These are phyloP conservation scores for Capricornis sumatraensis DNA, from an alignment of 2,113 vertebrate species.

Conservation along the genomic window DNA sequence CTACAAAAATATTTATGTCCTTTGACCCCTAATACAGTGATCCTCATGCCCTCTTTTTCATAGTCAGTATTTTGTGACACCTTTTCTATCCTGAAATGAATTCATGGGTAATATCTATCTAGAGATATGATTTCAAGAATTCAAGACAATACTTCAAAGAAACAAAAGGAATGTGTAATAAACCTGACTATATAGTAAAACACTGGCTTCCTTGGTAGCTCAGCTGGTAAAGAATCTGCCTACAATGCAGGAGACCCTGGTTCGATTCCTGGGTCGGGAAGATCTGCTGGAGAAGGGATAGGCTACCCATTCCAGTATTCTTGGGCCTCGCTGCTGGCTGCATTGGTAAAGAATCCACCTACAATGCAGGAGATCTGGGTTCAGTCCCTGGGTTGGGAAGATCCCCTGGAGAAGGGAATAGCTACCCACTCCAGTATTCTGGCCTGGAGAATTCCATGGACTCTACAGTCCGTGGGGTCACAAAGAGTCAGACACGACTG, in stretches of 20 bases:
- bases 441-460: not conserved
- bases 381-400: not conserved
- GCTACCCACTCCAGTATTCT: not conserved
- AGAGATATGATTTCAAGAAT: not conserved
- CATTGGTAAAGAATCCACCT: not conserved
- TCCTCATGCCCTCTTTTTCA: not conserved
- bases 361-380: not conserved
- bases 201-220: not conserved
- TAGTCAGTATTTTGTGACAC: not conserved
- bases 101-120: not conserved
- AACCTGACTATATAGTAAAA: not conserved
- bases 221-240: not conserved
- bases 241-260: not conserved
- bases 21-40: not conserved
- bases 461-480: not conserved
- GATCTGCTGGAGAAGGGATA: not conserved
- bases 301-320: not conserved
- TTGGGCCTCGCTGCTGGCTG: rapidly evolving
- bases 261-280: not conserved
- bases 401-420: not conserved
- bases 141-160: not conserved
- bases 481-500: not conserved
- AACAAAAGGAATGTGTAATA: not conserved
- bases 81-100: not conserved
- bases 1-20: not conserved